Evolutionary conservation across 2,888 invertebrate species (phyloP), one percentile per base, ranked within the genome.

Genomic region (Andrena haemorrhoa): DNA sequence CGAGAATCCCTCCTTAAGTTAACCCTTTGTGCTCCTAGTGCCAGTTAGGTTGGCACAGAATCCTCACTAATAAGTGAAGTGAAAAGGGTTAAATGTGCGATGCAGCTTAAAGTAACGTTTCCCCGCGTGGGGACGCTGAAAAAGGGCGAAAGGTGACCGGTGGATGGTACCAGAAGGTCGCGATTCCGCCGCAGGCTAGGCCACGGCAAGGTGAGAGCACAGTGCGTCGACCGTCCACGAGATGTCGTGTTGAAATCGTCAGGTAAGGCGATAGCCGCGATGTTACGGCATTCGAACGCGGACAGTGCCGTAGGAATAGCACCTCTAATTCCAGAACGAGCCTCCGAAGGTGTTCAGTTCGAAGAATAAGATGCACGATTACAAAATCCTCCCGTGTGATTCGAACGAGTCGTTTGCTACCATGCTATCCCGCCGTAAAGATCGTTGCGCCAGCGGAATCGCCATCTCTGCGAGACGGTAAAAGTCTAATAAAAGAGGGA

Each of bases 171-270:
- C 72, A 85, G 88, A 90, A 90, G 90, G 89, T 85, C 90, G 83
- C 76, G 86, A 84, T 88, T 86, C 82, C 81, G 92, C 93, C 92
- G 78, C 86, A 91, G 93, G 93, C 93, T 94, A 94, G 93, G 93
- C 91, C 93, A 89, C 86, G 89, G 91, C 93, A 93, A 93, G 93
- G 93, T 93, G 90, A 94, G 86, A 82, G 88, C 83, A 84, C 83
- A 91, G 89, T 91, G 84, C 83, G 51, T 47, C 79, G 74, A 86
- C 65, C 77, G 66, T 41, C 79, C 91, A 85, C 85, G 68, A 92
- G 93, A 91, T 93, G 93, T 90, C 92, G 88, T 76, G 31, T 75
- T 41, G 26, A 66, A 83, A 60, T 82, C 60, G 20, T 61, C 68
- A 47, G 75, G 69, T 78, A 75, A 79, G 47, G 66, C 71, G 72